These are phyloP conservation scores for Strix aluco DNA, from an alignment of 2,113 vertebrate genomes.

Conservation along the genomic window DNA sequence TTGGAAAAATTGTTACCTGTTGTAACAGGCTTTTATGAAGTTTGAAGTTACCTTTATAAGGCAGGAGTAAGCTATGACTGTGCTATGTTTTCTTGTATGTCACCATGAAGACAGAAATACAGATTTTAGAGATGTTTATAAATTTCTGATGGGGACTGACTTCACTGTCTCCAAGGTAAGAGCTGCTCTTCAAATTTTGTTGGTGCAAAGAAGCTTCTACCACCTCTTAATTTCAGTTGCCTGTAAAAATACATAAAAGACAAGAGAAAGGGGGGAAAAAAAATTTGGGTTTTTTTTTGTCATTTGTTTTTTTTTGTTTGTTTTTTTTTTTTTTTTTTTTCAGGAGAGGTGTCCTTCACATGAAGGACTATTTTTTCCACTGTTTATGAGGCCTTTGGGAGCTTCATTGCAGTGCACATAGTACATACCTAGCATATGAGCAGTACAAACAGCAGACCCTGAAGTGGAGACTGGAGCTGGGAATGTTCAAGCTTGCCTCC, in stretches of 20 bases:
- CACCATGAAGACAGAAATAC: neutral
- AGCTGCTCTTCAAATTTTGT: neutral
- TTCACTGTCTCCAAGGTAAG: neutral
- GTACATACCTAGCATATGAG: neutral
- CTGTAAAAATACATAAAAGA: neutral
- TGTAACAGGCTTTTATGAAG: neutral
- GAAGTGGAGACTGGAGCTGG: neutral
- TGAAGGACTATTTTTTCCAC: neutral
- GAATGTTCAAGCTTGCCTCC: neutral
- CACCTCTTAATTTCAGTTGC: neutral
- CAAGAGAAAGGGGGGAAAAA: neutral
- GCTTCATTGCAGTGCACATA: neutral
- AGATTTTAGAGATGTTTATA: neutral
- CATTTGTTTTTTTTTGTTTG: neutral
- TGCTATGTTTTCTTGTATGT: neutral
- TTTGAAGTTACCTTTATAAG: neutral
- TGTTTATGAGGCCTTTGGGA: neutral
- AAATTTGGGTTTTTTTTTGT: too few species aligned
- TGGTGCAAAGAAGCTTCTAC: neutral
- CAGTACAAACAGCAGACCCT: neutral
- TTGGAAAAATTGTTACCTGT: neutral
- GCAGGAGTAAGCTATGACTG: neutral
- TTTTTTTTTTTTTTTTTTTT: neutral
- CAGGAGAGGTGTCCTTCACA: neutral
- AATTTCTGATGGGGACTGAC: neutral